Evolutionary conservation across 2,797 vertebrate species (phyloP).

Genomic region (Sarcophilus harrisii): DNA sequence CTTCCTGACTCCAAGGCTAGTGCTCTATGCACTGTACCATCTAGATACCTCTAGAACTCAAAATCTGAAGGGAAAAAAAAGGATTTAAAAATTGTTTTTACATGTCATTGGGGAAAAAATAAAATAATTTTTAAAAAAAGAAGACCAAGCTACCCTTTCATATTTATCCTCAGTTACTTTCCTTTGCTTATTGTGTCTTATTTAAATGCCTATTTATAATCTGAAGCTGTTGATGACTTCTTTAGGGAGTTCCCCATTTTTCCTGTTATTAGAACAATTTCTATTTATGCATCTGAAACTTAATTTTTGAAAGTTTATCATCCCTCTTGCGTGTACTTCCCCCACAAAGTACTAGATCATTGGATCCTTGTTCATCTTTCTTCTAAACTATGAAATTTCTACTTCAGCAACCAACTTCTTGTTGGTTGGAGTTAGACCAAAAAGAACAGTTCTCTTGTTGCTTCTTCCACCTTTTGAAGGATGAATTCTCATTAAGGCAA

Average conservation of each 20-base stretch:
- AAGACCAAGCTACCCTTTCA: neutral
- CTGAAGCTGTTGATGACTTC: neutral
- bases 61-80: neutral
- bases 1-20: no score
- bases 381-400: neutral
- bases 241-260: neutral
- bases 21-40: no score
- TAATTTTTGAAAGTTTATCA: neutral
- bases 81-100: neutral
- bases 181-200: neutral
- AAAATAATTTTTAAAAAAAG: neutral
- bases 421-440: neutral
- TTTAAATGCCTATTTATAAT: neutral
- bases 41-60: neutral
- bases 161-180: neutral
- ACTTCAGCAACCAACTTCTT: neutral
- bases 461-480: neutral
- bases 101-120: neutral
- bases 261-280: neutral
- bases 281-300: neutral
- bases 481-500: neutral
- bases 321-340: neutral
- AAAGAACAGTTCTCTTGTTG: neutral
- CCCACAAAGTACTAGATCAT: neutral
- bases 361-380: neutral